Evolutionary conservation across 1,140 invertebrate genomes (phyloP), one percentile per base, ranked within the genome.

Genomic region (Lordiphosa clarofinis): DNA sequence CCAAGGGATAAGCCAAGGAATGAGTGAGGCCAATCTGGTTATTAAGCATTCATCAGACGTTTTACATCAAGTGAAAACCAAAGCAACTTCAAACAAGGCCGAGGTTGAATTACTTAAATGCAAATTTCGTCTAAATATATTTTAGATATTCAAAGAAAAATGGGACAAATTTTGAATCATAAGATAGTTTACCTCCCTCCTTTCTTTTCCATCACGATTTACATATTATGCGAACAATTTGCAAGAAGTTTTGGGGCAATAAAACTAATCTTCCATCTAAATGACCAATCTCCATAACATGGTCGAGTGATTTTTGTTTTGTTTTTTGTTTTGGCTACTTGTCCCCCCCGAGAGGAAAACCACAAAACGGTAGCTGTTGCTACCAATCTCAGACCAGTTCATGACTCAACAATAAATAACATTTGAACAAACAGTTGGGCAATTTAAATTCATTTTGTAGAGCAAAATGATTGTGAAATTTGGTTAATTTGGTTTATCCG

Each of bases 201-300:
- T n/a, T 13, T n/a, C 11, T 12, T 43, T 37, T 35, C 12, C 50
- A 54, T 33, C 76, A 84, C 76, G 76, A 81, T 63, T 63, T 76
- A 33, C 56, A 71, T 76, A 81, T 81, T 76, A 84, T 75, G 71
- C 53, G 65, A 84, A 71, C 78, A 68, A 75, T 81, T 81, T 84
- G 72, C 67, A 84, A 76, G 67, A 67, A 67, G 67, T 68, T 84
- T 69, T 55, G 35, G 48, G 46, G 15, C 78, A 60, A 81, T 81
- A 84, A 81, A 81, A 75, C 60, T 81, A 81, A 81, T 81, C 76
- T 81, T 11, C 48, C 78, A 81, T 81, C 76, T 81, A 84, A 84
- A 81, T 81, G 76, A 76, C 71, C 66, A 48, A 55, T 61, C 65
- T 49, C 56, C 56, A 54, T 13, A 59, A 38, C 65, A 81, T 64